Percentiles rank a stretch among this genome's conserved stretches.
Conservation (phyloP, 1,140 invertebrate species). For the Oncopeltus fasciatus region DNA sequence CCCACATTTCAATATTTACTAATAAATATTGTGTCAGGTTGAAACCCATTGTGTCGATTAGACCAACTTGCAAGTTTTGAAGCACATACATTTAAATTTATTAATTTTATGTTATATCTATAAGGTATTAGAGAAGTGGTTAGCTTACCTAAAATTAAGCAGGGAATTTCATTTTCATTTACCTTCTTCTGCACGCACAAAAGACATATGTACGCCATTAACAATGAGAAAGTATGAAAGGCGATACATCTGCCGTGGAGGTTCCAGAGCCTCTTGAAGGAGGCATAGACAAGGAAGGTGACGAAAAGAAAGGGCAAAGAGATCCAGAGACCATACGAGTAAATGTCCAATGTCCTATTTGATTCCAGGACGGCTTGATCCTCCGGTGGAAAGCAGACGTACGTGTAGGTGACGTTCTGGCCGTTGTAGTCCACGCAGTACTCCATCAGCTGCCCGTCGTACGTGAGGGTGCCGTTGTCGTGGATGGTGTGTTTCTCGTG, state of each 20-base stretch:
- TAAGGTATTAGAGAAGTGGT: no score
- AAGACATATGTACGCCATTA: neutral
- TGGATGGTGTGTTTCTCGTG: neutral
- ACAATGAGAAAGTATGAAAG: neutral
- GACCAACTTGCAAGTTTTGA: no score
- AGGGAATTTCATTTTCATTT: no score
- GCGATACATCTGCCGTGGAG: neutral
- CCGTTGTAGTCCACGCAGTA: neutral
- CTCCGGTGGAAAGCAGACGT: neutral
- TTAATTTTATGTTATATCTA: no score
- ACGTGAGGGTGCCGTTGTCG: neutral
- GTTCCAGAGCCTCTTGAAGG: neutral
- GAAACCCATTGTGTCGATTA: no score
- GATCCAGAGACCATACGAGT: neutral
- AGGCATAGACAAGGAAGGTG: neutral
- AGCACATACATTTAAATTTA: no score
- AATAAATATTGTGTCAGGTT: no score
- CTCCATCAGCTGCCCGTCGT: neutral
- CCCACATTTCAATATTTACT: no score
- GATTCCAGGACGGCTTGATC: neutral
- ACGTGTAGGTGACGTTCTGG: neutral
- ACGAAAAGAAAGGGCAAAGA: neutral
- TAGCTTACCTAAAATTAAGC: no score
- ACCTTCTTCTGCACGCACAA: no score
- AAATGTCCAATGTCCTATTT: neutral